A percentile compares a stretch with the other conserved stretches of the same genome.
Evolutionary conservation across 92 coral and sea anemone genomes (phyloP).

Genomic region (Plumapathes pennacea): DNA sequence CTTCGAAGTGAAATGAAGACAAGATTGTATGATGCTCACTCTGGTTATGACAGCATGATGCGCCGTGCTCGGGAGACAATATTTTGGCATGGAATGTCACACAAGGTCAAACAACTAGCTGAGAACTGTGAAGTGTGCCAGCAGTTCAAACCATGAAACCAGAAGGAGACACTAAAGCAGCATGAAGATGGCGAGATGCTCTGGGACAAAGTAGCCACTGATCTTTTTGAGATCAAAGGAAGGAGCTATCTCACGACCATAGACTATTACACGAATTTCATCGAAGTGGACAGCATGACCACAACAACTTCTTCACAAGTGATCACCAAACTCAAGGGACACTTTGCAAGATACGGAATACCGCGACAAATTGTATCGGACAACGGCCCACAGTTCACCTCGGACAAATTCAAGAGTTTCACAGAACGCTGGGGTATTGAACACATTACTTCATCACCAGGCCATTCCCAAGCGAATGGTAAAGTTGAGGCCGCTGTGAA

Average conservation of each 20-base stretch:
- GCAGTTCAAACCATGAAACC: constrained; percentile 18
- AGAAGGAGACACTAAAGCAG: constrained; percentile 34
- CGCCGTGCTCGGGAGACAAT: constrained; percentile 40
- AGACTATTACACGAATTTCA: constrained; percentile 10
- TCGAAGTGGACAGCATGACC: constrained; percentile 17
- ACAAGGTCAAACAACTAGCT: constrained; percentile 26
- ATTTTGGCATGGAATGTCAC: constrained; percentile 55
- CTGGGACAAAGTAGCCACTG: constrained; percentile 32
- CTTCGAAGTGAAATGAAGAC: constrained; percentile 22
- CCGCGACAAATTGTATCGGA: constrained; percentile 16
- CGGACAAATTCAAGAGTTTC: constrained; percentile 6
- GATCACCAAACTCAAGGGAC: constrained; percentile 9
- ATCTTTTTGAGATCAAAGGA: constrained; percentile 14
- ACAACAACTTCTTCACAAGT: neutral
- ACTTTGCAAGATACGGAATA: constrained; percentile 27
- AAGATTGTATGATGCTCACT: constrained; percentile 30
- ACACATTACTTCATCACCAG: constrained; percentile 22
- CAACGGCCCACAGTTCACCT: constrained; percentile 14
- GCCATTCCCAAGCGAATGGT: neutral
- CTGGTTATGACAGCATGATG: constrained; percentile 22
- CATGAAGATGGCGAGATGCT: constrained; percentile 29
- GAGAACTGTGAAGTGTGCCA: constrained; percentile 33
- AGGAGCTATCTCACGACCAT: constrained; percentile 9
- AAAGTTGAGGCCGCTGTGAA: constrained; percentile 1
- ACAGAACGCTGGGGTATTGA: constrained; percentile 3